Evolutionary conservation across 2,113 vertebrate genomes (phyloP), one percentile per base, ranked within the genome.

Genomic region (Corydoras sp.): DNA sequence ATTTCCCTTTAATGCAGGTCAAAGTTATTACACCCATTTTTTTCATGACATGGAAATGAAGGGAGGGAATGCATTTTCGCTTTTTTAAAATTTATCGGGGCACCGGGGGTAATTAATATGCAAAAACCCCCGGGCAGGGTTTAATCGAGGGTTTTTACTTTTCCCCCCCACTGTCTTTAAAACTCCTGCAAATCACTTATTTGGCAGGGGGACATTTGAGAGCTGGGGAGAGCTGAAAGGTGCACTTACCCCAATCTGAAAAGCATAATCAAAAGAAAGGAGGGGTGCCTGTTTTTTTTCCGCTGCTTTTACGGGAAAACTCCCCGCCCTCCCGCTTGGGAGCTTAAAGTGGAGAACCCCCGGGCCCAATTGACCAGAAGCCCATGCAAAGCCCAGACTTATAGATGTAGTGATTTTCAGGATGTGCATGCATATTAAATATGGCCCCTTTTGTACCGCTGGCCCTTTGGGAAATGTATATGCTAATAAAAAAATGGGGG

Each of bases 81-180:
- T 66, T 73, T 87, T 86, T 87, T n/a, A n/a, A 88, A 88, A 89
- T 86, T 85, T 84, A 85, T 86, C 81, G 83, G 78, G 79, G 80
- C 82, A 84, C 75, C 53, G 74, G 60, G 64, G 78, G n/a, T 83
- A 74, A 86, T 86, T 82, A 86, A 88, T 87, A 88, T 88, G 85
- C 83, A 85, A 82, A 73, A n/a, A n/a, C n/a, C n/a, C 74, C 72
- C 69, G 79, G 68, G 77, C 4, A 51, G 3, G 67, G 82, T 74
- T 82, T 80, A 76, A 75, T 74, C 71, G 64, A 68, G 81, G 80
- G 81, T 70, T 35, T n/a, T n/a, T n/a, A n/a, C 60, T 68, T 67
- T 70, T 77, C 83, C 80, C 83, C 74, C 30, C 58, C 69, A 81
- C 80, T 80, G 71, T 79, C 79, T 66, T 77, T 73, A 67, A 59